phyloP scores from a whole-genome alignment of 2,888 invertebrate species.

The Dryobotodes eremita region DNA sequence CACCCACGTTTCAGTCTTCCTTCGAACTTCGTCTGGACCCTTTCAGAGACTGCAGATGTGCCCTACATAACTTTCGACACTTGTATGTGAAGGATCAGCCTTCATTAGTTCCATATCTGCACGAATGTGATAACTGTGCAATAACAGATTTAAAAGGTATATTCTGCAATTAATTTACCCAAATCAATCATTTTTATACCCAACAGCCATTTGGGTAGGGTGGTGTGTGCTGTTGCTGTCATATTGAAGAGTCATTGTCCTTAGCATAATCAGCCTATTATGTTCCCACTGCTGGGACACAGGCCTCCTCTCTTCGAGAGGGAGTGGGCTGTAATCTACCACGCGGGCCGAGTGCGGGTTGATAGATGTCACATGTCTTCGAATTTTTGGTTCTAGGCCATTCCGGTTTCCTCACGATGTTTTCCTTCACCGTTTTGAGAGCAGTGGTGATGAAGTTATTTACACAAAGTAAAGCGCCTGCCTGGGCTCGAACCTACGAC shows the following conservation, averaged over 20 bases:
- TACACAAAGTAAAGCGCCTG: too few species aligned
- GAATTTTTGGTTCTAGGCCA: too few species aligned
- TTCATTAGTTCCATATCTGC: background rate
- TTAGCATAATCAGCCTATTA: too few species aligned
- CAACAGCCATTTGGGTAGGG: background rate
- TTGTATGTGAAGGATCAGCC: background rate
- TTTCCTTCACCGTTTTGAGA: too few species aligned
- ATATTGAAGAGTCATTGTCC: background rate
- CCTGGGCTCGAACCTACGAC: too few species aligned
- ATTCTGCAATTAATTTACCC: background rate
- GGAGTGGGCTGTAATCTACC: too few species aligned
- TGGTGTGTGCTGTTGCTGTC: background rate
- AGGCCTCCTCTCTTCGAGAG: too few species aligned
- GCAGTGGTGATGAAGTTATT: too few species aligned
- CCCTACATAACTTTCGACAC: background rate
- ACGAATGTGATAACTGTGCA: background rate
- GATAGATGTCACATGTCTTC: too few species aligned
- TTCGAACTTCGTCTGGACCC: background rate
- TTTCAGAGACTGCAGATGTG: background rate
- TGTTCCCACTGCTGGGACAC: too few species aligned
- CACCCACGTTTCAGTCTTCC: background rate
- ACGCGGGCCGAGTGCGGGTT: too few species aligned
- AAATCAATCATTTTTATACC: background rate
- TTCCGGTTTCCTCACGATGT: too few species aligned
- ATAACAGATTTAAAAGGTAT: background rate